Base-by-base conservation (phyloP, 2,888 invertebrate species). In the Frankliniella intonsa region DNA sequence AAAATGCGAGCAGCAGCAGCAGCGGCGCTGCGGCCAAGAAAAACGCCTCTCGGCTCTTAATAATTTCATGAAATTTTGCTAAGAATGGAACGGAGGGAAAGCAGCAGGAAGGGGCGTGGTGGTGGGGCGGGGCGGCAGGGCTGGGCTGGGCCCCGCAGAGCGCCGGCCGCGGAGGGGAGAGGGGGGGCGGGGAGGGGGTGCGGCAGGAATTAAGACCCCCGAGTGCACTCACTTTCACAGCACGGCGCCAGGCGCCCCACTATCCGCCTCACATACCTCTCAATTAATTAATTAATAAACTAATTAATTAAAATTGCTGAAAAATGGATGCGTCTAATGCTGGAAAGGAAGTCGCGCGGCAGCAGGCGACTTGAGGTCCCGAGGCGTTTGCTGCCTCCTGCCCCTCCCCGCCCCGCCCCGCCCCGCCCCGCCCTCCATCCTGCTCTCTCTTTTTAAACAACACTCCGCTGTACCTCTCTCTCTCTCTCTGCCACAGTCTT, bases 241-340 rank as follows among this genome's bases (percentile, higher is more conserved):
- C 69, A 25, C 25, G 22, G 69, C 69, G 11, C 22, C 25, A 3
- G 69, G 22, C 22, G 22, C 22, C 69, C 22, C 22, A n/a, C 11
- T 12, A 12, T 25, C 69, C 22, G 22, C 25, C 12, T 22, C 69
- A 76, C 69, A 76, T 76, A 76, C 69, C 69, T 76, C 69, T 76
- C 69, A 76, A 76, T 76, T 76, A 76, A 76, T 76, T 76, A 76
- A 76, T 76, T 76, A 76, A 76, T 76, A 76, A 76, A 76, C 69
- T 76, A 76, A 76, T 76, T 76, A 76, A 76, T 76, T 76, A 76
- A 76, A 76, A 76, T 76, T 76, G 69, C 69, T 76, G 69, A 76
- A 76, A 76, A 76, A 76, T 76, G 69, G 69, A 76, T 76, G 69
- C 69, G 69, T 76, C 69, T 76, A 55, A 55, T 55, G 55, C 55